Base-by-base conservation (phyloP, 2,888 invertebrate genomes). In the Hirtodrosophila cameraria region DNA sequence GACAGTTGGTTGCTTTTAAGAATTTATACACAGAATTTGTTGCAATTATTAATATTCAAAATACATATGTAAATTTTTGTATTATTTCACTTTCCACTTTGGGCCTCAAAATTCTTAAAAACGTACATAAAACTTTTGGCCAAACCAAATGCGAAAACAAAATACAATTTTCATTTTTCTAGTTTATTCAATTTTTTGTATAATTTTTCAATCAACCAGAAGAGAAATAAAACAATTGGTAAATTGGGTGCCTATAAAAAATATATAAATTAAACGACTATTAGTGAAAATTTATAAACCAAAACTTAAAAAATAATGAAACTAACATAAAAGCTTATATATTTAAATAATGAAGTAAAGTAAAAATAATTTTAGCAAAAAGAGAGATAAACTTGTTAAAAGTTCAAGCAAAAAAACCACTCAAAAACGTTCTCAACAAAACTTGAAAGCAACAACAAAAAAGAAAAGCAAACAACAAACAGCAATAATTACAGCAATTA, bases 351-450 rank as follows among this genome's bases (percentile, higher is more conserved):
- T 62, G 42, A 76, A 72, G 41, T 43, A 73, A 71, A 74, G 68
- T 50, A 59, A 41, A 71, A 49, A 54, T 62, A 66, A 72, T 49
- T 45, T 61, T 80, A 75, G 73, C 46, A 53, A 72, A 71, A 59
- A 48, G 16, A 53, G 53, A 73, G 42, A 36, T 39, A 46, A 69
- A 76, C 50, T 68, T 76, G 60, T 69, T 77, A 54, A 75, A 50
- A 38, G 30, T 63, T 57, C 57, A 62, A 49, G 42, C 27, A 50
- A 55, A 38, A 62, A 80, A 84, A 88, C 90, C 90, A 89, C 88
- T 90, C 90, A 90, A 90, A 90, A 90, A 90, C 90, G 90, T 90
- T 90, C 90, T 78, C 66, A 68, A 75, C 49, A 81, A n/a, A 88
- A 87, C 86, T 88, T 85, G 48, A 75, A 57, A 58, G 60, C 46